Conservation (phyloP, 2,797 vertebrate species). For the Epinephelus coioides region DNA sequence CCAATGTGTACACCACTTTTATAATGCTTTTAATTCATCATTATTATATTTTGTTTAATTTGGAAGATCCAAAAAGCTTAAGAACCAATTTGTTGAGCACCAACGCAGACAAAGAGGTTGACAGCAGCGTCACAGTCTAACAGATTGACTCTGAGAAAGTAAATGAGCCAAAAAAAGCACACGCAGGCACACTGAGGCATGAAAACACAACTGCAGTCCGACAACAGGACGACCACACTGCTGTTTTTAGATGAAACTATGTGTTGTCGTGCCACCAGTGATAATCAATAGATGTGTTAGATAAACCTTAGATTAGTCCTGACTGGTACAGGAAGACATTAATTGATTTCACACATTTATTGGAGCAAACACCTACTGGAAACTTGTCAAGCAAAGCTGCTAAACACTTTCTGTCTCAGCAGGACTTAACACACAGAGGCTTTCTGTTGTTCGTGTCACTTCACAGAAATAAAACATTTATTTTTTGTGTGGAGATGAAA, state of each 20-base stretch:
- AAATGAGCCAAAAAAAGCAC: slow-evolving; percentile 74
- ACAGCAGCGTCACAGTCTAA: slow-evolving; percentile 55
- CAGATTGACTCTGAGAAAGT: slow-evolving; percentile 66
- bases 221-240: slow-evolving; percentile 1
- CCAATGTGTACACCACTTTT: neutral
- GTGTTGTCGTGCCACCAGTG: slow-evolving; percentile 26
- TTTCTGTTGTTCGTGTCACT: neutral
- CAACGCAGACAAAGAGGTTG: slow-evolving; percentile 20
- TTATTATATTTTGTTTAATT: neutral
- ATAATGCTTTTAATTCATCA: neutral
- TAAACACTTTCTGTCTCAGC: neutral
- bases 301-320: neutral
- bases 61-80: slow-evolving; percentile 3
- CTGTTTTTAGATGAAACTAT: slow-evolving; percentile 34
- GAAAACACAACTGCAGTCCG: slow-evolving; percentile 51
- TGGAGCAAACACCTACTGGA: neutral
- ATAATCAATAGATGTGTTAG: slow-evolving; percentile 40
- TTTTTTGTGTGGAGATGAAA: neutral
- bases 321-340: slow-evolving; percentile 4
- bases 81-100: neutral
- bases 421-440: neutral
- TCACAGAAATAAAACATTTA: neutral
- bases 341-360: slow-evolving; percentile 38
- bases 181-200: slow-evolving; percentile 57
- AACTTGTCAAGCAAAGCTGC: slow-evolving; percentile 8